Evolutionary conservation across 2,888 invertebrate genomes (phyloP).

Genomic region (Syritta pipiens): DNA sequence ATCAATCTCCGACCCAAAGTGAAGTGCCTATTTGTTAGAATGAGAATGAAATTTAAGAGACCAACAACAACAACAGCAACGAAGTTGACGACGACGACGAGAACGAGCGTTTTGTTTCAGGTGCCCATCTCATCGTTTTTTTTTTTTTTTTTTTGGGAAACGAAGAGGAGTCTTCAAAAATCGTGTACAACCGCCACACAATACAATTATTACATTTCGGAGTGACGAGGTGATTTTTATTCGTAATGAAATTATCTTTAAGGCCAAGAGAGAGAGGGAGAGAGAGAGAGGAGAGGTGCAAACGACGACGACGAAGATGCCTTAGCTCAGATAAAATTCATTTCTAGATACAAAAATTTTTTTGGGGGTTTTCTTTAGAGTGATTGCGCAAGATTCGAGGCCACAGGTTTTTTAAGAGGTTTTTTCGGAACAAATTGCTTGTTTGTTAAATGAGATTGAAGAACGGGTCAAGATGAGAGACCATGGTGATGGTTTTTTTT

Average conservation of each 20-base stretch:
- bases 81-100: too few species aligned
- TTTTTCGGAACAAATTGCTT: constrained; percentile 64
- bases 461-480: constrained; percentile 30
- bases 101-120: constrained; percentile 55
- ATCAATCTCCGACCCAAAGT: constrained; percentile 58
- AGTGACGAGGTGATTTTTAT: constrained; percentile 64
- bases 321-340: constrained; percentile 22
- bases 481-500: constrained; percentile 19
- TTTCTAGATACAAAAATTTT: neutral
- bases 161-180: constrained; percentile 56
- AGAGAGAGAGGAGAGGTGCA: neutral
- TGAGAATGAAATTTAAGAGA: constrained; percentile 37
- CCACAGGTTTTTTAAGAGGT: constrained; percentile 35
- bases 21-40: constrained; percentile 67
- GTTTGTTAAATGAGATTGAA: constrained; percentile 50
- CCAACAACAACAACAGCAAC: neutral
- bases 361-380: constrained; percentile 14
- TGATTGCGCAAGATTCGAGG: constrained; percentile 44
- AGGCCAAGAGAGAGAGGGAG: neutral
- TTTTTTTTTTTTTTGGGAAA: too few species aligned
- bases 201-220: constrained; percentile 66
- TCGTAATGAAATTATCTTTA: constrained; percentile 60
- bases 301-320: constrained; percentile 25
- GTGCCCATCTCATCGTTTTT: constrained; percentile 33
- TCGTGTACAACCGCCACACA: constrained; percentile 65